Base-by-base conservation (phyloP, 2,113 vertebrate genomes). In the Chamaetylas fuelleborni region DNA sequence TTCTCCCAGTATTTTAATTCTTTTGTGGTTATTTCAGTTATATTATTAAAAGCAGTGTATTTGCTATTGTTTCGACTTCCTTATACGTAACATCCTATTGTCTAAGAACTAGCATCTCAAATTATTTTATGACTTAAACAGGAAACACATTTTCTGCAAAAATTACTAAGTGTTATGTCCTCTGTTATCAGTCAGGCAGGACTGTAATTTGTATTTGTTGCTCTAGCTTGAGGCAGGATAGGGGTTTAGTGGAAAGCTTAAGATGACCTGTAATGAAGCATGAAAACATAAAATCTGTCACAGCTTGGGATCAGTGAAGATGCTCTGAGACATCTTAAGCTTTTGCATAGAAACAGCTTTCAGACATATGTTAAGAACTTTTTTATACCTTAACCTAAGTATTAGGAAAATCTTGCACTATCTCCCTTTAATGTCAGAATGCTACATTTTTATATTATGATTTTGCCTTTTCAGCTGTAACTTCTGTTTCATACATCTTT, bases 381-480 rank as follows among this genome's bases (percentile, higher is more conserved):
- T 33, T 92, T 78, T 51, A 54, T 71, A 58, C 25, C 81, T 92
- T 67, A 88, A 62, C 12, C 4, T 71, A 80, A 48, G 8, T 22
- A 64, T 40, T 66, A 26, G 22, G 36, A 89, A 45, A 47, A 60
- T 47, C 48, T 89, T 88, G 31, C 29, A 25, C 24, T 91, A 40
- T 89, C 17, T 82, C 61, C 33, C 58, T 77, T 90, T 58, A 82
- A 74, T 76, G 34, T 72, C 25, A 79, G 38, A 93, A 78, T 51
- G 82, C 8, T 25, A 64, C 24, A 9, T 25, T 79, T 92, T 92
- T 88, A 60, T 58, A 48, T 42, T 57, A 25, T 14, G 8, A 84
- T 86, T 84, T 78, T 93, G 25, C 56, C 29, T 94, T 91, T 76
- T 82, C 58, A 89, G 28, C 60, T 96, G 83, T 85, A 91, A 89